These are phyloP conservation scores for Ciconia maguari DNA, from an alignment of 2,113 vertebrate genomes.

Conservation along the genomic window DNA sequence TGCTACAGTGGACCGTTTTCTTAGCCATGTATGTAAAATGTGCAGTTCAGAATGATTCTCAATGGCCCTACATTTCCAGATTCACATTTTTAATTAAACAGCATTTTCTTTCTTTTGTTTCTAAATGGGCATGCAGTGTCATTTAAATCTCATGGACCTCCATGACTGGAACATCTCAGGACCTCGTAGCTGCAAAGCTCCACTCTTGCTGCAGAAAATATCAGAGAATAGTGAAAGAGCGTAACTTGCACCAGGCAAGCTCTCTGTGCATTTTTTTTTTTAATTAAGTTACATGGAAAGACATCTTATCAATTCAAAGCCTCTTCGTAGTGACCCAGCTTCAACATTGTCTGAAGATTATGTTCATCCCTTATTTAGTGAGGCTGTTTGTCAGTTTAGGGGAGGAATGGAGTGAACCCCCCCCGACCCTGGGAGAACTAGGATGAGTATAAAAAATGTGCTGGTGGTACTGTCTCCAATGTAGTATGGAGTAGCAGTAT, in stretches of 20 bases:
- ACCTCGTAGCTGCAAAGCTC: neutral
- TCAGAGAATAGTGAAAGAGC: neutral
- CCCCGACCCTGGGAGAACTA: neutral
- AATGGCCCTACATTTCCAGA: neutral
- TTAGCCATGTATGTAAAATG: neutral
- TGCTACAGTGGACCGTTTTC: neutral
- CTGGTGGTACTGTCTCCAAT: neutral
- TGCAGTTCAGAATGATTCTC: neutral
- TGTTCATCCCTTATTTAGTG: neutral
- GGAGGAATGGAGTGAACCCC: neutral
- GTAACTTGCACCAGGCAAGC: neutral
- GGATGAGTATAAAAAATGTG: neutral
- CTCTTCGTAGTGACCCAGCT: neutral
- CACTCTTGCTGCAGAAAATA: neutral
- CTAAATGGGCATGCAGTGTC: neutral
- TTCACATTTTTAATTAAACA: neutral
- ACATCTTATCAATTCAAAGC: neutral
- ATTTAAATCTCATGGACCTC: neutral
- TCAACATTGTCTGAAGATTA: neutral
- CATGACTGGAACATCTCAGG: neutral
- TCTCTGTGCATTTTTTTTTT: neutral
- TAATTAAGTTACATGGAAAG: neutral
- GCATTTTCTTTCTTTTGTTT: neutral
- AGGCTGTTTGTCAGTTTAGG: neutral
- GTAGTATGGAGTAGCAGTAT: neutral